Evolutionary conservation across 2,113 vertebrate species (phyloP).

Genomic region (Myxocyprinus asiaticus): DNA sequence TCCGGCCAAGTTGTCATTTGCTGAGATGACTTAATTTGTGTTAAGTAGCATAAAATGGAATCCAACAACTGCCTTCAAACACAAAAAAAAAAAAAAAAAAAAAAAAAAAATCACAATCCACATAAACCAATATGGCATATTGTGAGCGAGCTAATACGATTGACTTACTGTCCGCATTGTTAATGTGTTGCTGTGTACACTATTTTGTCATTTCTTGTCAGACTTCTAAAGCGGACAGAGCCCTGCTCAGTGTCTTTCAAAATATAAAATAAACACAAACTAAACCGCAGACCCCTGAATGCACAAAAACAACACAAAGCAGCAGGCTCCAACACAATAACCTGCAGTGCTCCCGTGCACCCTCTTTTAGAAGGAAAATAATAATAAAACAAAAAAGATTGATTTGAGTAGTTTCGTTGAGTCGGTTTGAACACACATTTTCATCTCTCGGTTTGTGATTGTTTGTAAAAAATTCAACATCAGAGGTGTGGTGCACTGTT

Average conservation of each 20-base stretch:
- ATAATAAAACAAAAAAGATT: conserved; percentile 29
- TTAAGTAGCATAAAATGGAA: background rate
- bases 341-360: conserved; percentile 39
- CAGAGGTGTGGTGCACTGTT: conserved; percentile 35
- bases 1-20: no score
- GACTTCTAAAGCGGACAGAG: conserved; percentile 33
- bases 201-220: background rate
- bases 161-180: conserved; percentile 10
- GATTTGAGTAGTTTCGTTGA: conserved; percentile 29
- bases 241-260: conserved; percentile 41
- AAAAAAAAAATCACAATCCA: background rate
- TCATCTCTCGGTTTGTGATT: conserved; percentile 44
- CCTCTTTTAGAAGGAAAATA: conserved; percentile 33
- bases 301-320: conserved; percentile 41
- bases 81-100: no score
- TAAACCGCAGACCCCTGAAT: conserved; percentile 31
- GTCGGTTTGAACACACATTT: conserved; percentile 37
- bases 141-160: conserved; percentile 13
- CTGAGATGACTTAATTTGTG: background rate
- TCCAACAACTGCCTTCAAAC: conserved; percentile 13
- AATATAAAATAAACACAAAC: conserved; percentile 52
- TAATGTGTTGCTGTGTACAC: background rate
- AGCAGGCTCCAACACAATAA: conserved; percentile 28
- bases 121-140: conserved; percentile 7
- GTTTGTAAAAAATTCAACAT: conserved; percentile 51